Conservation (phyloP, 2,888 invertebrate genomes). For the Yponomeuta cagnagella region DNA sequence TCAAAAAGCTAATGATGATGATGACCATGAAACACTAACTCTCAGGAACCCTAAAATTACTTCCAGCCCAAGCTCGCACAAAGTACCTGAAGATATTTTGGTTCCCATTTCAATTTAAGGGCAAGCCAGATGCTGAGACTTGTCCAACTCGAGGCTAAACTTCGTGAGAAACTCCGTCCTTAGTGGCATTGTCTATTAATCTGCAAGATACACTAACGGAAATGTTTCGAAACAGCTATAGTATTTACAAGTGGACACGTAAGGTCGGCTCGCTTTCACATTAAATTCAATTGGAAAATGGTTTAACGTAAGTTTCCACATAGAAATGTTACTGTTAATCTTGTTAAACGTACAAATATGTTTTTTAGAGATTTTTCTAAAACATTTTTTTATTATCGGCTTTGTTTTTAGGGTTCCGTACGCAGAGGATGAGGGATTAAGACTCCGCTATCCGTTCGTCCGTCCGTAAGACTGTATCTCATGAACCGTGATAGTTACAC, state of each 20-base stretch:
- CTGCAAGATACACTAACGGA: conserved; percentile 14
- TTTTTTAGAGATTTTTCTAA: too few relatives aligned
- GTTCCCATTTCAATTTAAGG: conserved; percentile 69
- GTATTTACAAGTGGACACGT: background rate
- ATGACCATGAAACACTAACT: background rate
- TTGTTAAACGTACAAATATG: too few relatives aligned
- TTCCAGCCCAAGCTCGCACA: conserved; percentile 29
- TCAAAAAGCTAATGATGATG: too few relatives aligned
- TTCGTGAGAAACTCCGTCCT: conserved; percentile 65
- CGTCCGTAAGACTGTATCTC: too few relatives aligned
- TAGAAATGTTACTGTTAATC: too few relatives aligned
- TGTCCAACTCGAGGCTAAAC: conserved; percentile 54
- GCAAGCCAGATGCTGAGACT: conserved; percentile 60
- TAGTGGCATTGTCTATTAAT: conserved; percentile 63
- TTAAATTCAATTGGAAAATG: background rate
- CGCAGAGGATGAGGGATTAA: too few relatives aligned
- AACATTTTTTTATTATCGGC: too few relatives aligned
- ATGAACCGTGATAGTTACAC: too few relatives aligned
- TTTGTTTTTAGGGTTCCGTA: too few relatives aligned
- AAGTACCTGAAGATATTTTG: conserved; percentile 56
- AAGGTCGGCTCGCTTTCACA: conserved; percentile 3
- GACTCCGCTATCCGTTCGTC: too few relatives aligned
- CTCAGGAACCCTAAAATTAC: background rate
- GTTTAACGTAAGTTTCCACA: background rate
- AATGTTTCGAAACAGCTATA: conserved; percentile 12